Percentiles rank a stretch among this genome's conserved stretches.
phyloP scores from a whole-genome alignment of 2,888 invertebrate genomes.

The Andrena hattorfiana region DNA sequence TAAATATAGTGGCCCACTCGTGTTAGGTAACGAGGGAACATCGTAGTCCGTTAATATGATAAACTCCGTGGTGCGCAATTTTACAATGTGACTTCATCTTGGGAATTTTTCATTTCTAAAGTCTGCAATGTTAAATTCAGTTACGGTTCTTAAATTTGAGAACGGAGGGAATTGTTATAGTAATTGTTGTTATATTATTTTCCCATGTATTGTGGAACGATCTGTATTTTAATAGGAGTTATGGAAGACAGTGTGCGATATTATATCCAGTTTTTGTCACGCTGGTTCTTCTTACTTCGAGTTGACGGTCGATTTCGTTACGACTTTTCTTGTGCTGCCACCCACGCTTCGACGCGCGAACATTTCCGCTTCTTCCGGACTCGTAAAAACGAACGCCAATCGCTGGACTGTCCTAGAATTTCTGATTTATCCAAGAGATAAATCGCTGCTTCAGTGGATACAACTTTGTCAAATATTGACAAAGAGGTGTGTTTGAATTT shows the following conservation, averaged over 20 bases:
- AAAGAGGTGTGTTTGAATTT: background rate
- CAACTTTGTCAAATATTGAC: constrained; percentile 20
- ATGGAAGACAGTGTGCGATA: background rate
- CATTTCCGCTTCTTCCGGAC: constrained; percentile 32
- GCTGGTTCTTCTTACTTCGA: background rate
- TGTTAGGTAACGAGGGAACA: background rate
- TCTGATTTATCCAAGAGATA: constrained; percentile 24
- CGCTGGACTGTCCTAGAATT: constrained; percentile 25
- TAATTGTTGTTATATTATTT: too few relatives aligned
- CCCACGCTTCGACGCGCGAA: constrained; percentile 11
- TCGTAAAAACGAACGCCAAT: constrained; percentile 33
- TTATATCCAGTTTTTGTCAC: background rate
- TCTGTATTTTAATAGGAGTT: background rate
- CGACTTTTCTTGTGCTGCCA: constrained; percentile 17
- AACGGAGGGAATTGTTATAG: background rate
- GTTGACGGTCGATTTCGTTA: constrained; percentile 30
- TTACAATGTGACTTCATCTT: too few relatives aligned
- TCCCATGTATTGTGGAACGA: background rate
- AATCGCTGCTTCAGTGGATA: constrained; percentile 12
- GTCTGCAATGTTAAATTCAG: background rate
- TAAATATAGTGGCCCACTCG: background rate
- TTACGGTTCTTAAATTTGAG: background rate
- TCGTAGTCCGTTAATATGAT: too few relatives aligned
- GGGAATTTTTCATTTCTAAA: too few relatives aligned
- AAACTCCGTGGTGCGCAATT: too few relatives aligned